phyloP scores from a whole-genome alignment of 2,888 invertebrate genomes.

The Atherix ibis region DNA sequence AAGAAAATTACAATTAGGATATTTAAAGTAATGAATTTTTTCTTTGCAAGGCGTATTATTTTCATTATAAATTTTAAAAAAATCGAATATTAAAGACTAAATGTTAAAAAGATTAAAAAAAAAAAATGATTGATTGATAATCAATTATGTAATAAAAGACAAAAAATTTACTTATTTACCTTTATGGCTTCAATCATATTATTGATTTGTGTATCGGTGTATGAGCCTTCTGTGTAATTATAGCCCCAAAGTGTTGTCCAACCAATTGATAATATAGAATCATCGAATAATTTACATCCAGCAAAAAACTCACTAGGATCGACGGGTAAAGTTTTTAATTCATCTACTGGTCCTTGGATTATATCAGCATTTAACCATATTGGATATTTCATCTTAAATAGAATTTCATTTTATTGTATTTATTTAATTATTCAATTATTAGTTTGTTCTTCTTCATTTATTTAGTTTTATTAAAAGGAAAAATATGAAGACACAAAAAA shows the following conservation, averaged over 20 bases:
- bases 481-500: not conserved
- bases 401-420: slow-evolving; percentile 1
- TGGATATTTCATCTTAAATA: slow-evolving; percentile 43
- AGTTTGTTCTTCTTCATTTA: too few relatives aligned
- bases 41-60: too few relatives aligned
- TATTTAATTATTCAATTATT: too few relatives aligned
- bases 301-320: slow-evolving; percentile 47
- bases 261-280: slow-evolving; percentile 59
- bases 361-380: slow-evolving; percentile 85
- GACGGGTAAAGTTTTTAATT: slow-evolving; percentile 40
- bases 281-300: slow-evolving; percentile 40
- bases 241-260: slow-evolving; percentile 63
- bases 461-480: too few relatives aligned
- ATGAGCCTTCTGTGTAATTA: slow-evolving; percentile 38
- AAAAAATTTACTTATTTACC: too few relatives aligned
- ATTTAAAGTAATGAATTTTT: too few relatives aligned
- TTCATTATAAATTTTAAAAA: too few relatives aligned
- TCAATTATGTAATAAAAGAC: too few relatives aligned
- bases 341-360: slow-evolving; percentile 49
- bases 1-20: not conserved
- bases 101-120: not conserved
- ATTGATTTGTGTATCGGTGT: slow-evolving; percentile 46
- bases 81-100: too few relatives aligned
- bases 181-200: slow-evolving; percentile 48
- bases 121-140: not conserved